Base-by-base conservation (phyloP, 1,140 invertebrate species). In the Oreohelix idahoensis region DNA sequence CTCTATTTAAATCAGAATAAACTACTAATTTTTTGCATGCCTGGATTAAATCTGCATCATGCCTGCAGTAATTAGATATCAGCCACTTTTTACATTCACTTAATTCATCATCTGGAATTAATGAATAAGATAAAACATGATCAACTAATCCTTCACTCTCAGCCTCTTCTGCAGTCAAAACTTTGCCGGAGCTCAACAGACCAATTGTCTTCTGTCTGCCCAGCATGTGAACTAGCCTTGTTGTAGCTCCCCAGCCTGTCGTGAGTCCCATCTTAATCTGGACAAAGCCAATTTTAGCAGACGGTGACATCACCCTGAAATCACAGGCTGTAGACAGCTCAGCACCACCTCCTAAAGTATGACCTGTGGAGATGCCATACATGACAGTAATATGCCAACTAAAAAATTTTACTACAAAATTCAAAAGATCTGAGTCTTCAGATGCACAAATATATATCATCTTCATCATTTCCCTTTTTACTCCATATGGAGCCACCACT, bases 281-380 rank as follows among this genome's bases (percentile, higher is more conserved):
- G n/a, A 95, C 94, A 88, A 94, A 95, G 23, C 93, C 93, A 76
- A 94, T 90, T 85, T 90, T 92, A 0, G 92, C 92, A 38, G 89
- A 83, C 5, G 91, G 83, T 0, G 93, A 92, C 82, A 94, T 91
- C 11, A 95, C 78, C 8, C 95, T 90, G 83, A 93, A 94, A 87
- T 95, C 95, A 89, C 94, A 94, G n/a, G 92, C 91, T 10, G 93
- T 92, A 0, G 93, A 86, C 5, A 95, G 83, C 89, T 95, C 95
- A 10, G 94, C 94, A 26, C 95, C 95, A 32, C 95, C 95, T 29
- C 95, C 95, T 0, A 95, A 79, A 35, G 83, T 81, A 81, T 1
- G 94, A 29, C 95, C 80, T 82, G 71, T n/a, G 20, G 26, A 38
- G 71, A 74, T 5, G 5, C 5, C 5, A 45, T 15, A 45, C 42